Evolutionary conservation across 2,888 invertebrate genomes (phyloP), one percentile per base, ranked within the genome.

Genomic region (Diachrysia chrysitis): DNA sequence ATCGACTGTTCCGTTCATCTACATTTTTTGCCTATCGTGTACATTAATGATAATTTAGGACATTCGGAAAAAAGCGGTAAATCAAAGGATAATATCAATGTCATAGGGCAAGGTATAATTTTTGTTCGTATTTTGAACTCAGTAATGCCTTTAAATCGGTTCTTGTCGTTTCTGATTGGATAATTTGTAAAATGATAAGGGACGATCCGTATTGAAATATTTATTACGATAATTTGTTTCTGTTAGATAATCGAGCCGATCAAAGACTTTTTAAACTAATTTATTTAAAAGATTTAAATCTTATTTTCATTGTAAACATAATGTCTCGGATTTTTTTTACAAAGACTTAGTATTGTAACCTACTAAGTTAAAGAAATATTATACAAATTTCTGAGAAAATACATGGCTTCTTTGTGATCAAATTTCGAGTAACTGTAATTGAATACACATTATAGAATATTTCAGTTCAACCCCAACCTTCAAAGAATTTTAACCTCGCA

Each of bases 31-130:
- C 61, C 48, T 71, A 64, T 71, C 32, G 35, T 46, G 42, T 48
- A 62, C 62, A 76, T 77, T 46, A 63, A 73, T 67, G 77, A 67
- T 67, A 77, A 77, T 77, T 67, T 67, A 58, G 58, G 59, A 58
- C 3, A 58, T 51, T 61, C 19, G 58, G 37, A 21, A 29, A 19
- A 10, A 17, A 59, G 1, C 25, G 17, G n/a, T 48, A 42, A 42
- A 35, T 70, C 56, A 53, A 72, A 67, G 58, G 58, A 51, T 72
- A 66, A 72, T 51, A 46, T 32, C 55, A 64, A 72, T 51, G 51
- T 32, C 58, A 64, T 21, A 66, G 73, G 72, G 61, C 19, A 23
- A 72, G 56, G 63, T 64, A 77, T 67, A 72, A 74, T 68, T 66
- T 69, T 78, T 62, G 66, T 58, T 42, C 63, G 46, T 68, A 77